These are phyloP conservation scores for Disparrhopalites patrizii DNA, from an alignment of 2,888 invertebrate genomes.

Conservation along the genomic window DNA sequence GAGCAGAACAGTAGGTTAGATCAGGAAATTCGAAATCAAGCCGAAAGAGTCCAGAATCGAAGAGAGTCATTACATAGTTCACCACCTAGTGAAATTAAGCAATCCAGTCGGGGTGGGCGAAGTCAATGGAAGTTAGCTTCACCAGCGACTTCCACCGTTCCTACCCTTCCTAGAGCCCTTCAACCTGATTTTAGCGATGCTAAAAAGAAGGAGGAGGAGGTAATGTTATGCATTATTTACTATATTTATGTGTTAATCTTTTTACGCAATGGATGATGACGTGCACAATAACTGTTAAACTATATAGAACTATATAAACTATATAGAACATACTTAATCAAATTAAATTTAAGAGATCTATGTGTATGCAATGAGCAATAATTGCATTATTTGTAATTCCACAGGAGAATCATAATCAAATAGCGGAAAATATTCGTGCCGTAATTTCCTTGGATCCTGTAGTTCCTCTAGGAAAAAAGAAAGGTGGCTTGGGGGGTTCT, in stretches of 20 bases:
- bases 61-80: background rate
- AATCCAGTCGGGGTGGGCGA: background rate
- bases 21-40: too few relatives aligned
- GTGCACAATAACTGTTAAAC: background rate
- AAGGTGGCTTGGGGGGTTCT: slow-evolving; percentile 18
- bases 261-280: background rate
- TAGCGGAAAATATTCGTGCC: slow-evolving; percentile 45
- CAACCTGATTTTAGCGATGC: slow-evolving; percentile 32
- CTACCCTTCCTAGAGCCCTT: slow-evolving; percentile 32
- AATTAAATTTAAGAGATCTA: too few relatives aligned
- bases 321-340: too few relatives aligned
- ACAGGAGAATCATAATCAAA: slow-evolving; percentile 29
- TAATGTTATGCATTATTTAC: too few relatives aligned
- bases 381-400: slow-evolving; percentile 20
- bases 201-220: too few relatives aligned
- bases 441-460: slow-evolving; percentile 46
- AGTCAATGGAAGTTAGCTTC: slow-evolving; percentile 9
- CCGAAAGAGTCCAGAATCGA: background rate
- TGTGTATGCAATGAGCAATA: background rate
- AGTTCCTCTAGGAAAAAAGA: slow-evolving; percentile 33
- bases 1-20: too few relatives aligned
- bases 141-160: slow-evolving; percentile 8
- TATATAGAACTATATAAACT: too few relatives aligned
- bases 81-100: background rate
- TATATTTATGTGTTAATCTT: background rate